A percentile compares a stretch with the other conserved stretches of the same genome.
Evolutionary conservation across 37 sponge, comb jelly and placozoan genomes (phyloP).

Genomic region (Aplysina aerophoba): DNA sequence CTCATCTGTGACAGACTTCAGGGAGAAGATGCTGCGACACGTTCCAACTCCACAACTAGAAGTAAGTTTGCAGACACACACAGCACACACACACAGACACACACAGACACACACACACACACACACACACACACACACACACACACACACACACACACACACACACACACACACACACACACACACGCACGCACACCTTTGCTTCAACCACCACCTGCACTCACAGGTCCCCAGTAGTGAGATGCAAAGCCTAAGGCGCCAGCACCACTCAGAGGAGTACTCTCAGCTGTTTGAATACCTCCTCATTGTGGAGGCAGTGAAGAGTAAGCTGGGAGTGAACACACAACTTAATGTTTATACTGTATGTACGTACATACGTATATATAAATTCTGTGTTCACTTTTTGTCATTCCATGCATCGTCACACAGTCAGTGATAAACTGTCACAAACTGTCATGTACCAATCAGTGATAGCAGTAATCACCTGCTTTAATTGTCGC

Average conservation of each 20-base stretch:
- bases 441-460: no score
- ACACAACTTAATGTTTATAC: no score
- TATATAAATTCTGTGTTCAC: no score
- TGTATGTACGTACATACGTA: no score
- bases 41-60: slow-evolving; percentile 16
- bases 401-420: no score
- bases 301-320: slow-evolving; percentile 72
- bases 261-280: slow-evolving; percentile 51
- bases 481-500: no score
- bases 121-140: neutral
- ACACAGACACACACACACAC: neutral
- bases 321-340: neutral
- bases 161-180: slow-evolving; percentile 11
- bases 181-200: neutral
- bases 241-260: neutral
- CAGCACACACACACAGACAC: neutral
- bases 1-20: slow-evolving; percentile 32
- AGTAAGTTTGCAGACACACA: slow-evolving; percentile 1
- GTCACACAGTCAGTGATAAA: no score
- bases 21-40: slow-evolving; percentile 39
- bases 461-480: no score
- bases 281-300: slow-evolving; percentile 83
- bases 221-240: neutral
- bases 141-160: neutral
- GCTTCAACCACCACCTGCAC: neutral